Conservation (phyloP, 2,113 vertebrate genomes). For the Heptranchias perlo region DNA sequence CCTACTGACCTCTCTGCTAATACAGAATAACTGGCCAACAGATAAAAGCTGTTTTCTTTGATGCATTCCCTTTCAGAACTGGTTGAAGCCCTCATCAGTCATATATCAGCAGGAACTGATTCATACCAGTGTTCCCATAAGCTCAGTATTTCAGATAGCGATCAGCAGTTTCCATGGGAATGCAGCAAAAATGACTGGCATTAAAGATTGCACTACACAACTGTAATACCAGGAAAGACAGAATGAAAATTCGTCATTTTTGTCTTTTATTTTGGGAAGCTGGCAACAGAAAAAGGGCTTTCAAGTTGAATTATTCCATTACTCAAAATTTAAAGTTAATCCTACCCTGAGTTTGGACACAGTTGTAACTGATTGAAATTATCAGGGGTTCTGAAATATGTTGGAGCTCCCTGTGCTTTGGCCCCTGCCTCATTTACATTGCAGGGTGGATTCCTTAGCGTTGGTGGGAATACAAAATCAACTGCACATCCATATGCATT, state of each 20-base stretch:
- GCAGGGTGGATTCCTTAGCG: background rate
- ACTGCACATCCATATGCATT: background rate
- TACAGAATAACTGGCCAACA: background rate
- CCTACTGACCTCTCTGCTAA: background rate
- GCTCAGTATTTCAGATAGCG: background rate
- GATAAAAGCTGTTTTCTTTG: background rate
- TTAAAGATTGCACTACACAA: background rate
- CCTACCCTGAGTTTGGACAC: background rate
- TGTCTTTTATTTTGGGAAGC: background rate
- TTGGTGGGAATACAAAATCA: background rate
- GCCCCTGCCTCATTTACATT: background rate
- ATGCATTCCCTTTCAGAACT: background rate
- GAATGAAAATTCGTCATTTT: background rate
- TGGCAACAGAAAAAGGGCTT: background rate
- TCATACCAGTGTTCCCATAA: background rate
- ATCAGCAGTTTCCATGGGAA: background rate
- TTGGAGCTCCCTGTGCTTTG: background rate
- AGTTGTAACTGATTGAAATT: background rate
- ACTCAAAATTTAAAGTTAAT: background rate
- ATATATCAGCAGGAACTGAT: background rate
- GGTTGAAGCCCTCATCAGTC: background rate
- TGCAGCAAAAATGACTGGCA: background rate
- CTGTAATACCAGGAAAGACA: background rate
- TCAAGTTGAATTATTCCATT: background rate
- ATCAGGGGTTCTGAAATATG: background rate